These are phyloP conservation scores for Scaptomyza pallida DNA, from an alignment of 1,140 invertebrate species.

Conservation along the genomic window DNA sequence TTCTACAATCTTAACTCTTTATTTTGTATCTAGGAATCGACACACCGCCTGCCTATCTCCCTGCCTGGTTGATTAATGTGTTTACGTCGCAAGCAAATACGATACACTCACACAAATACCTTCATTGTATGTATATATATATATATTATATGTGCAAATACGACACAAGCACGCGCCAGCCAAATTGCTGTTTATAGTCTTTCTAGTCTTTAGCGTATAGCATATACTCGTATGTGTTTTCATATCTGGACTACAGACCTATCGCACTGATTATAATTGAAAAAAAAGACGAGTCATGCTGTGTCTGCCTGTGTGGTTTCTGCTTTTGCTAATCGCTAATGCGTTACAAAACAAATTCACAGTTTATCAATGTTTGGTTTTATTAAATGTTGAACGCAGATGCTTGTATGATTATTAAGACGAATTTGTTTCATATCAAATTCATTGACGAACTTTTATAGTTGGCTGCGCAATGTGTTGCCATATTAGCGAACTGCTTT, in stretches of 20 bases:
- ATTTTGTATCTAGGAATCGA: background rate
- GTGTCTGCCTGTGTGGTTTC: too few relatives aligned
- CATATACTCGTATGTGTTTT: background rate
- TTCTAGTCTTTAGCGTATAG: conserved; percentile 4
- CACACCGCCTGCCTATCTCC: background rate
- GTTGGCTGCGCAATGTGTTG: too few relatives aligned
- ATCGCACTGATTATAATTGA: background rate
- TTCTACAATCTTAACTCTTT: conserved; percentile 42
- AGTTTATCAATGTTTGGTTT: conserved; percentile 11
- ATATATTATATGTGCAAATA: background rate
- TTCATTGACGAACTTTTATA: background rate
- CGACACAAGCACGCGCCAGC: conserved; percentile 21
- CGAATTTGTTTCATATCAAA: background rate
- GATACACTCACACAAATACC: too few relatives aligned
- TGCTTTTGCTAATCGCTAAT: conserved; percentile 36
- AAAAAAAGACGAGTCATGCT: conserved; percentile 14
- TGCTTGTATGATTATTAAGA: conserved; percentile 8
- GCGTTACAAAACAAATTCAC: conserved; percentile 18
- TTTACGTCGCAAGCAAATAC: conserved; percentile 16
- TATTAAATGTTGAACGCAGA: conserved; percentile 11
- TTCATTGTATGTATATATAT: too few relatives aligned
- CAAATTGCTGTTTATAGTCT: conserved; percentile 16
- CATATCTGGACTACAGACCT: background rate
- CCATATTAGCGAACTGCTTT: too few relatives aligned
- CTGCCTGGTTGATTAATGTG: conserved; percentile 55